These are phyloP conservation scores for Nymphalis polychloros DNA, from an alignment of 2,888 invertebrate species.

Conservation along the genomic window DNA sequence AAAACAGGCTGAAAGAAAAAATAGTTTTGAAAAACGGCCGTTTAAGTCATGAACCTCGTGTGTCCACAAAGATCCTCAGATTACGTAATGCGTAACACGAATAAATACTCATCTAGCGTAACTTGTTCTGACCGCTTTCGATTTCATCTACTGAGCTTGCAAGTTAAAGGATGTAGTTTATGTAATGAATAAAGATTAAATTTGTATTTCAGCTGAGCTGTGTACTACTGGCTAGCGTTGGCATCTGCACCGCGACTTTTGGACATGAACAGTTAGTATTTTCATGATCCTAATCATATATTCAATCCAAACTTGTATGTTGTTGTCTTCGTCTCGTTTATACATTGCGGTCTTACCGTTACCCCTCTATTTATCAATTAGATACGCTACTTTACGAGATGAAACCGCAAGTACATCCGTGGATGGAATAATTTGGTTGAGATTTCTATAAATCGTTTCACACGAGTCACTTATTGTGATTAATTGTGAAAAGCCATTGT, in stretches of 20 bases:
- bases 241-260: conserved; percentile 77
- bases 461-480: conserved; percentile 71
- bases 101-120: conserved; percentile 34
- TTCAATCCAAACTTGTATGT: conserved; percentile 38
- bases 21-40: no score
- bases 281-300: conserved; percentile 44
- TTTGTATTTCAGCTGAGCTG: conserved; percentile 76
- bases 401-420: conserved; percentile 64
- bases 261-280: conserved; percentile 79
- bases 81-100: conserved; percentile 39
- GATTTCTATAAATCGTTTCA: conserved; percentile 71
- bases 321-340: conserved; percentile 25
- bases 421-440: conserved; percentile 64
- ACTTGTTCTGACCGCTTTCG: conserved; percentile 50
- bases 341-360: conserved; percentile 1
- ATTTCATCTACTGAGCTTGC: conserved; percentile 42
- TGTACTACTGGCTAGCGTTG: conserved; percentile 71
- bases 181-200: conserved; percentile 29
- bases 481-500: conserved; percentile 77
- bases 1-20: neutral
- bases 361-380: conserved; percentile 23
- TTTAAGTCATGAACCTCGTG: neutral
- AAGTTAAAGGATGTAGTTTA: conserved; percentile 21
- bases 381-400: conserved; percentile 23
- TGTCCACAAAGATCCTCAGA: conserved; percentile 17